Evolutionary conservation across 2,888 invertebrate genomes (phyloP), one percentile per base, ranked within the genome.

Genomic region (Pyrrhia umbra): DNA sequence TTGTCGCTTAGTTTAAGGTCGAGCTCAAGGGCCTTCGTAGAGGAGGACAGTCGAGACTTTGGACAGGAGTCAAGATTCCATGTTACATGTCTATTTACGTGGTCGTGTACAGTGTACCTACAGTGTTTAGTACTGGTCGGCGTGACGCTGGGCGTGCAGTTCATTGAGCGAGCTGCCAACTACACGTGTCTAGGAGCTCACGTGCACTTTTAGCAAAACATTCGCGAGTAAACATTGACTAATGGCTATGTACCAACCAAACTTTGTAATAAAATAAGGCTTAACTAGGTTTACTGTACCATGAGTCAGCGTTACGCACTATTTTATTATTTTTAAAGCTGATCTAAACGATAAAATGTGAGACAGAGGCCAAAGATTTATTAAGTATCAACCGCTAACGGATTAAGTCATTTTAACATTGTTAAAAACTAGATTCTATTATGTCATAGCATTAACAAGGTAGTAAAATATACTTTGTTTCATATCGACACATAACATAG

Each of bases 51-150:
- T 25, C 34, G 37, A 30, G 27, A 37, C 16, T 73, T 84, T 85
- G 84, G 85, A 82, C 57, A 59, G 62, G 75, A 74, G 56, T 85
- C 87, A 85, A 84, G 75, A 83, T 83, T 81, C 66, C 70, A 43
- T 61, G 40, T 56, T 54, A 63, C 47, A 65, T 65, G 39, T 66
- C 46, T 77, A 74, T 77, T 66, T 64, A 60, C 23, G 57, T n/a
- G n/a, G n/a, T n/a, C n/a, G n/a, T 74, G 52, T 20, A 55, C 42
- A 27, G 9, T 52, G 25, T 13, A 30, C 13, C 30, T 30, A 42
- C 39, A 16, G 30, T 58, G 30, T 52, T 43, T 43, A 63, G 45
- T 68, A 58, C 72, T 73, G 69, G 73, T 37, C 40, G 34, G n/a
- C 39, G 2, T 15, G 51, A 10, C 51, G 13, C 25, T 21, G 43